Evolutionary conservation across 1,140 invertebrate genomes (phyloP).

Genomic region (Magallana gigas): DNA sequence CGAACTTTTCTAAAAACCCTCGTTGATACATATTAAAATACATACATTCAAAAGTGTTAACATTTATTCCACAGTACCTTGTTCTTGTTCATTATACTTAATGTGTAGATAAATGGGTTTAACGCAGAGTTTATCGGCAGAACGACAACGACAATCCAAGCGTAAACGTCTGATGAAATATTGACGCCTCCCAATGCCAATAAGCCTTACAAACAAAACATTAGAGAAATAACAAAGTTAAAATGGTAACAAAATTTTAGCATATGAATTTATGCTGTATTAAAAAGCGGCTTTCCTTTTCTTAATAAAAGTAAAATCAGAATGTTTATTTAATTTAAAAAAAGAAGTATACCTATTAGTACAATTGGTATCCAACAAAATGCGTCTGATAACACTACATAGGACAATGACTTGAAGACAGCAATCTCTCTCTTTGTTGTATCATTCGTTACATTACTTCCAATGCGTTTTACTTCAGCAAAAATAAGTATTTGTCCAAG

Average conservation of each 20-base stretch:
- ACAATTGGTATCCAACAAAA: conserved; percentile 65
- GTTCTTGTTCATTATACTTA: not conserved
- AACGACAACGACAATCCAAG: conserved; percentile 52
- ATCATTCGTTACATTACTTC: conserved; percentile 16
- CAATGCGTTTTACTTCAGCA: conserved; percentile 35
- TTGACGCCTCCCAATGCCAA: conserved; percentile 41
- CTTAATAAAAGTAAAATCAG: not conserved
- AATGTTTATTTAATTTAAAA: not conserved
- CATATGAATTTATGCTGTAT: too few species aligned
- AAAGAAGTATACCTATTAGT: conserved; percentile 55
- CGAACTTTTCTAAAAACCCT: too few species aligned
- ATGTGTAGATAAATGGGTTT: conserved; percentile 38
- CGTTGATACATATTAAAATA: too few species aligned
- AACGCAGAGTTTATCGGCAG: conserved; percentile 48
- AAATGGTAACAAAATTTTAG: too few species aligned
- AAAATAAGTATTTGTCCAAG: conserved; percentile 60
- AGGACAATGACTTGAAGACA: conserved; percentile 54
- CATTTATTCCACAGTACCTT: not conserved
- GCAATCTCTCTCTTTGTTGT: conserved; percentile 45
- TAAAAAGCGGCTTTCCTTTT: too few species aligned
- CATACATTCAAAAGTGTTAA: too few species aligned
- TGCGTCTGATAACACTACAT: conserved; percentile 58
- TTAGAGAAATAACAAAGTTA: not conserved
- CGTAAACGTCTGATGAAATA: conserved; percentile 50
- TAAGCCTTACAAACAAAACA: conserved; percentile 40